Base-by-base conservation (phyloP, 2,888 invertebrate species). In the Pseudococcus longispinus region DNA sequence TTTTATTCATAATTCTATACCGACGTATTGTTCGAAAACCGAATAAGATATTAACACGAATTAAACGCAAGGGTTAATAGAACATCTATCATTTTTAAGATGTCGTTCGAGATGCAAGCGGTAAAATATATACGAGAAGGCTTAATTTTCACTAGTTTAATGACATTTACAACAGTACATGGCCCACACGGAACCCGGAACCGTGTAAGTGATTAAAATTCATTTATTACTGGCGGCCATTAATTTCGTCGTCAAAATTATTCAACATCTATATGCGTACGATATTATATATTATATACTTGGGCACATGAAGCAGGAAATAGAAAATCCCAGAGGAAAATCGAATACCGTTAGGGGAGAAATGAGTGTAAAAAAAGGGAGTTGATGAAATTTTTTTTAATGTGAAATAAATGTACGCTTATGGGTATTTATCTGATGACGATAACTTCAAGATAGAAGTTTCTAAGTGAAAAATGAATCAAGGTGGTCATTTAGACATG, bases 1-100 rank as follows among this genome's bases (percentile, higher is more conserved):
- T 15, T 46, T 46, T 46, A 46, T 46, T 46, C 13, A 13, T 5
- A 37, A 37, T 37, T 46, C 15, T 46, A 46, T 9, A 46, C n/a
- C n/a, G n/a, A n/a, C 9, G 13, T 46, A 15, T 15, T 46, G 44
- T 46, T 51, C n/a, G 3, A 15, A 23, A 60, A 60, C 60, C 60
- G 11, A 60, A 60, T 70, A 29, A 70, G 70, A 70, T 70, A 70
- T 80, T 20, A 80, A 80, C 77, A 80, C 77, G 77, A 80, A 80
- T 42, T 80, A 20, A 80, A 42, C 42, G 23, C 29, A 80, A 37
- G 32, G 29, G 77, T 37, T 74, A 74, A 74, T 32, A 42, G 42
- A 42, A 42, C 77, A 80, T 80, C 74, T 37, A 74, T 80, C 77
- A 80, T 37, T 80, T 80, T 80, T 42, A 80, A 42, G 42, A 80